Conservation (phyloP, 2,113 vertebrate genomes). For the Neofelis nebulosa region DNA sequence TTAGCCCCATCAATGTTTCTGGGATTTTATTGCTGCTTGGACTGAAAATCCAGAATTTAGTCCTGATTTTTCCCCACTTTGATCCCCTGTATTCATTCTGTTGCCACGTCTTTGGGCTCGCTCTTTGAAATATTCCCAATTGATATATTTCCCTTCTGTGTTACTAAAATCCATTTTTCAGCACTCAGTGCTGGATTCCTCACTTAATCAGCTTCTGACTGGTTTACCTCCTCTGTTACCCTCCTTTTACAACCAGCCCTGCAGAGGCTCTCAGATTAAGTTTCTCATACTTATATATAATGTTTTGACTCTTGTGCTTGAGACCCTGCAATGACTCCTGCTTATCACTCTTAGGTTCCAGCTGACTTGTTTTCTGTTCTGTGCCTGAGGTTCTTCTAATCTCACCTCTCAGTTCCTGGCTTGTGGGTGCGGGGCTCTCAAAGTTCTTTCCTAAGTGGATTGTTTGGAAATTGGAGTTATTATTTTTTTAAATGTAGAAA, state of each 20-base stretch:
- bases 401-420: not conserved
- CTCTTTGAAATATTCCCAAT: not conserved
- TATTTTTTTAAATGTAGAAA: not conserved
- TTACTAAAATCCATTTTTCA: not conserved
- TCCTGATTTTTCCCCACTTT: not conserved
- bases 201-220: not conserved
- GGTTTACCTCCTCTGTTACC: not conserved
- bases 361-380: not conserved
- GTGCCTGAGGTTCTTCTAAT: not conserved
- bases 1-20: not conserved
- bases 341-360: not conserved
- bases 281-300: not conserved
- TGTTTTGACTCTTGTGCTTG: not conserved
- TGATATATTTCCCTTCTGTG: not conserved
- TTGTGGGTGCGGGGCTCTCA: not conserved
- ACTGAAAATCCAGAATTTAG: not conserved
- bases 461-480: not conserved
- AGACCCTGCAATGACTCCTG: not conserved
- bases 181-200: not conserved
- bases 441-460: not conserved
- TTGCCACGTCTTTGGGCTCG: not conserved
- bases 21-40: not conserved
- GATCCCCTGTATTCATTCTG: not conserved
- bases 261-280: not conserved
- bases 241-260: not conserved